Evolutionary conservation across 2,888 invertebrate genomes (phyloP), one percentile per base, ranked within the genome.

Genomic region (Clivina fossor): DNA sequence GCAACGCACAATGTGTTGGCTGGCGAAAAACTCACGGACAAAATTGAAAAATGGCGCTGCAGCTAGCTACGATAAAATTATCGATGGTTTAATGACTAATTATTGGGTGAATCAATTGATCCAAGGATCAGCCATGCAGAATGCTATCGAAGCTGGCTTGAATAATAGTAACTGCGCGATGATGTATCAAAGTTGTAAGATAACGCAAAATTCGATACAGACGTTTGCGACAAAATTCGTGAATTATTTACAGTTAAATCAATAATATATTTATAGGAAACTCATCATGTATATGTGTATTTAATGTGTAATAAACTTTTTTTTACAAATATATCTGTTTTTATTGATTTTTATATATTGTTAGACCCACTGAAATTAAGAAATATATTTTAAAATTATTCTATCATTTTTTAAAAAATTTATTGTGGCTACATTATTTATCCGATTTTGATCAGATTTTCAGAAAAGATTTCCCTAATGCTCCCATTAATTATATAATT

Each of bases 1-100:
- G 60, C 84, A 85, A 68, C 75, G 80, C 50, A 75, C 78, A 3
- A 74, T 83, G 22, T 85, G 85, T 60, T 73, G 74, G 60, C 71
- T 74, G 49, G 72, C 79, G 9, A 73, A 76, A 50, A 71, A 68
- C 1, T 73, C 77, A 8, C 67, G 74, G 1, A 65, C 62, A 0
- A 73, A 72, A 58, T 71, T 77, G 2, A 63, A 63, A 1, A 63
- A 46, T 8, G 75, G 78, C 2, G 62, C 66, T 19, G 77, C 71
- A 1, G 69, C 72, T 1, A 76, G 75, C 50, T 65, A 68, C 2
- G 75, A 76, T 57, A 77, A 78, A 64, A 74, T 80, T 19, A 65
- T 81, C 2, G 75, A 79, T 63, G 78, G 77, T 0, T 30, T 81
- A 13, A 68, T 74, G 19, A 76, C 74, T 68, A 80, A 66, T 57